Conservation (phyloP, 2,797 vertebrate genomes). For the Paratrypauchen microcephalus region DNA sequence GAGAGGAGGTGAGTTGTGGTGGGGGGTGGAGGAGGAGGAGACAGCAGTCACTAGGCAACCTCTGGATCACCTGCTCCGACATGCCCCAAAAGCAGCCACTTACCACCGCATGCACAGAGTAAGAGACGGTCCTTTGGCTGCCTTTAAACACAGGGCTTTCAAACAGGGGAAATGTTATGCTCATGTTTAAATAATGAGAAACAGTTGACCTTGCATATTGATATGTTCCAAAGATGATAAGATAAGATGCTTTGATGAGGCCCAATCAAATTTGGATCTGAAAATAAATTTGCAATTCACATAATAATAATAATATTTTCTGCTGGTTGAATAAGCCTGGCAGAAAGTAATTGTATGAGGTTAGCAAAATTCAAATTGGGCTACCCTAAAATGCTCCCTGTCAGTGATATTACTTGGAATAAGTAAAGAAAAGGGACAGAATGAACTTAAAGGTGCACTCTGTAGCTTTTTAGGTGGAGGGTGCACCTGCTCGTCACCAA, state of each 20-base stretch:
- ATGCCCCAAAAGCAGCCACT: constrained; percentile 58
- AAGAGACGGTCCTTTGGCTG: constrained; percentile 34
- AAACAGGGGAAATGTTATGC: neutral
- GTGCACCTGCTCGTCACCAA: neutral
- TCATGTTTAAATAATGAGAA: neutral
- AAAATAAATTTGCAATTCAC: neutral
- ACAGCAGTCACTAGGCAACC: constrained; percentile 69
- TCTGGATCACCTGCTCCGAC: constrained; percentile 70
- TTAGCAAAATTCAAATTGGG: neutral
- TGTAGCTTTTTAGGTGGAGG: neutral
- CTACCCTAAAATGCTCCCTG: neutral
- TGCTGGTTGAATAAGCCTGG: neutral
- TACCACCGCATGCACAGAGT: constrained; percentile 37
- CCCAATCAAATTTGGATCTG: neutral
- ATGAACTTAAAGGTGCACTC: neutral
- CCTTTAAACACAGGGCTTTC: constrained; percentile 46
- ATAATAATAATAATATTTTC: neutral
- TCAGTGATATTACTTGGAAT: neutral
- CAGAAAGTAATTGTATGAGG: neutral
- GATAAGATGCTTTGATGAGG: constrained; percentile 6
- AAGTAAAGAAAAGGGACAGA: neutral
- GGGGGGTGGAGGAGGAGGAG: constrained; percentile 40
- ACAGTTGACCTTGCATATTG: neutral
- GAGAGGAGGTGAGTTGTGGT: constrained; percentile 21
- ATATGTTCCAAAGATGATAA: neutral